A percentile compares a stretch with the other conserved stretches of the same genome.
Conservation (phyloP, 2,113 vertebrate genomes). For the Dipodomys spectabilis region DNA sequence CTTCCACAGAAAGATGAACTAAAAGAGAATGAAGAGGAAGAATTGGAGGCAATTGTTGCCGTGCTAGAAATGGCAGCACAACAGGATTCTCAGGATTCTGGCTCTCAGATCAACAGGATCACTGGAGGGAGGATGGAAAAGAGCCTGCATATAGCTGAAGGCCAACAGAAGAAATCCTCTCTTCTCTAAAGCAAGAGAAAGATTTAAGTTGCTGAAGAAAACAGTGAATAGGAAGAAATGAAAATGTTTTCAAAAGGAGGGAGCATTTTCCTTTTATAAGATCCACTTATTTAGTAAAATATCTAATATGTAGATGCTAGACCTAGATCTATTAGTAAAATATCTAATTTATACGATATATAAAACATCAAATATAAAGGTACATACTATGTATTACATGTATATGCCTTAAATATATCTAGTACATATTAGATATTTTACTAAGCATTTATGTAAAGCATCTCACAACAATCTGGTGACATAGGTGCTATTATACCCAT, state of each 20-base stretch:
- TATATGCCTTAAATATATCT: no score
- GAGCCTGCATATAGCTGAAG: not conserved
- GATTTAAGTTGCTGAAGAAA: not conserved
- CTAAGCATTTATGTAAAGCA: not conserved
- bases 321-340: no score
- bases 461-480: not conserved
- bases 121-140: not conserved
- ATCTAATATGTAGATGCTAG: no score
- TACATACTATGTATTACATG: no score
- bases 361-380: no score
- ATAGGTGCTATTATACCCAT: not conserved
- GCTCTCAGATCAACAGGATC: not conserved
- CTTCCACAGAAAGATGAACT: not conserved
- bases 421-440: not conserved
- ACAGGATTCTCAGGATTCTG: rapidly evolving
- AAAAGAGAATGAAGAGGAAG: not conserved
- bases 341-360: no score
- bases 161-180: not conserved
- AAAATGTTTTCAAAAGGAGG: not conserved
- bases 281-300: no score
- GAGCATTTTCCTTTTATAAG: not conserved
- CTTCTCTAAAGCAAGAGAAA: not conserved
- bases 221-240: not conserved
- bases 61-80: not conserved
- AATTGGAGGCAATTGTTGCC: not conserved